Evolutionary conservation across 1,140 invertebrate species (phyloP).

Genomic region (Pantala flavescens): DNA sequence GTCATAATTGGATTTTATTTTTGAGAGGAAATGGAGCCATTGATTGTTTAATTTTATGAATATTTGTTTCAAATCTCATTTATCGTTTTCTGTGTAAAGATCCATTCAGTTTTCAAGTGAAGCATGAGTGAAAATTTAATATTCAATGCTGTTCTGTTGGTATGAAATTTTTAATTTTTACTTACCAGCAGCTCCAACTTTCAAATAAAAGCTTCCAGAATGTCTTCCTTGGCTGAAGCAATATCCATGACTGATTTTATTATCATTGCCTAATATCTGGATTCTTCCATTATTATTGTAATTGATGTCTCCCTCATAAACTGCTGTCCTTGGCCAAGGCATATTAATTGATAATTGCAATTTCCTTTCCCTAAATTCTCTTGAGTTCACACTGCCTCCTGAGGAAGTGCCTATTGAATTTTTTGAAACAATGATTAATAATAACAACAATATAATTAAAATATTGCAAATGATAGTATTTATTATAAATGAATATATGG

Average conservation of each 20-base stretch:
- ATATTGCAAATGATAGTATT: too few relatives aligned
- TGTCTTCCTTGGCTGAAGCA: constrained; percentile 52
- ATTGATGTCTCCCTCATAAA: background rate
- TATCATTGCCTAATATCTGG: background rate
- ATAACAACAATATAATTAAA: too few relatives aligned
- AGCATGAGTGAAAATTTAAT: too few relatives aligned
- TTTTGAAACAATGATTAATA: background rate
- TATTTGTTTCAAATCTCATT: too few relatives aligned
- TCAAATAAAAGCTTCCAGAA: constrained; percentile 60
- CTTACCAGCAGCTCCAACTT: constrained; percentile 58
- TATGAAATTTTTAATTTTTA: too few relatives aligned
- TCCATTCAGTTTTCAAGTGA: too few relatives aligned
- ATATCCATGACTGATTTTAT: constrained; percentile 36
- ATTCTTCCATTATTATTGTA: background rate
- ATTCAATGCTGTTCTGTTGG: too few relatives aligned
- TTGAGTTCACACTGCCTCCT: constrained; percentile 19
- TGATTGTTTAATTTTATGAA: too few relatives aligned
- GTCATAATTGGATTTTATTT: too few relatives aligned
- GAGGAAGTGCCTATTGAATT: background rate
- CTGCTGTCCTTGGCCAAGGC: constrained; percentile 26
- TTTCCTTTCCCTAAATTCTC: constrained; percentile 31
- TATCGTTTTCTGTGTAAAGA: too few relatives aligned
- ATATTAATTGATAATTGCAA: constrained; percentile 31
- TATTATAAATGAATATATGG: too few relatives aligned
- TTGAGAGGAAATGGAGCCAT: too few relatives aligned